Conservation (phyloP, 2,888 invertebrate genomes). For the Gymnoscelis rufifasciata region DNA sequence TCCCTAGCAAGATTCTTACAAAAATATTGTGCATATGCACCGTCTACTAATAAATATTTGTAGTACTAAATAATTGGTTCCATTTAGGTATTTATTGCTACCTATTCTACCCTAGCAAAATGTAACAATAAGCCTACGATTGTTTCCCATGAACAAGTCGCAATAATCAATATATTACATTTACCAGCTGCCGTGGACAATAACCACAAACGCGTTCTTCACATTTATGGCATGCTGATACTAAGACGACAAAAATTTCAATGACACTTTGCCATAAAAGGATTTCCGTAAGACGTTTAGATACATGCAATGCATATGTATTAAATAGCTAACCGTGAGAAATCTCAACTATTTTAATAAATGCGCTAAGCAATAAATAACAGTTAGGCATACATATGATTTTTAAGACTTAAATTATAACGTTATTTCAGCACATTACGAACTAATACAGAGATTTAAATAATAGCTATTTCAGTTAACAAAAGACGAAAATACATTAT, state of each 20-base stretch:
- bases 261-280: slow-evolving; percentile 27
- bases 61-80: too few species aligned
- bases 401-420: too few species aligned
- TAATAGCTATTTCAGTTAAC: background rate
- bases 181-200: slow-evolving; percentile 5
- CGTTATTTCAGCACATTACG: too few species aligned
- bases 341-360: slow-evolving; percentile 9
- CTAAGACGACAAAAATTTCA: slow-evolving; percentile 26
- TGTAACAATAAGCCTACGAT: slow-evolving; percentile 13
- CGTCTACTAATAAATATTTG: too few species aligned
- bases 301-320: slow-evolving; percentile 20
- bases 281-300: slow-evolving; percentile 27
- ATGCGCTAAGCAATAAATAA: too few species aligned
- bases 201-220: slow-evolving; percentile 16
- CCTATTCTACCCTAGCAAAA: slow-evolving; percentile 1
- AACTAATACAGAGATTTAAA: too few species aligned
- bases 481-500: background rate
- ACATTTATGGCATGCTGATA: slow-evolving; percentile 26
- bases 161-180: slow-evolving; percentile 17
- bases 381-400: too few species aligned
- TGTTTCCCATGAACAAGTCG: slow-evolving; percentile 16
- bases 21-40: too few species aligned
- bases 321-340: slow-evolving; percentile 17
- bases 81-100: slow-evolving; percentile 7
- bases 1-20: too few species aligned